Conservation (phyloP, 2,888 invertebrate species). For the Erebia epiphron region DNA sequence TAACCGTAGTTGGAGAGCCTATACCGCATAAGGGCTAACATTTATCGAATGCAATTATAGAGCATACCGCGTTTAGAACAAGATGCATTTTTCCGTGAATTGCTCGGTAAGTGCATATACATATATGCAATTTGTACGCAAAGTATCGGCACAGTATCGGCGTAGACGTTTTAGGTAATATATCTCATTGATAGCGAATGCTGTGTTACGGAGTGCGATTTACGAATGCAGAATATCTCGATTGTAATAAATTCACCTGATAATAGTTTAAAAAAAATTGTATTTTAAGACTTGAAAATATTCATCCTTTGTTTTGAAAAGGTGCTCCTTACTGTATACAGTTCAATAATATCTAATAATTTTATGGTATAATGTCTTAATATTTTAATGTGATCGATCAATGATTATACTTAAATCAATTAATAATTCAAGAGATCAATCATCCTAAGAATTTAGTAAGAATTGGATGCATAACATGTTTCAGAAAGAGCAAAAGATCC, state of each 20-base stretch:
- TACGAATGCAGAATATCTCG: constrained; percentile 18
- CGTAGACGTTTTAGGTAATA: constrained; percentile 29
- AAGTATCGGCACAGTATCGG: constrained; percentile 11
- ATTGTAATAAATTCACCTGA: constrained; percentile 19
- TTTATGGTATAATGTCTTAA: neutral
- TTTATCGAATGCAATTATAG: constrained; percentile 3
- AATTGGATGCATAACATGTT: neutral
- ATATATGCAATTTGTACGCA: constrained; percentile 21
- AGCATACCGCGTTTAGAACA: neutral
- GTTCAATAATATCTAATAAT: neutral
- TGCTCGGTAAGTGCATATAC: neutral
- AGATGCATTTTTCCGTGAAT: constrained; percentile 7
- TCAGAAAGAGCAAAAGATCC: no score
- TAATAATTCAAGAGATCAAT: no score
- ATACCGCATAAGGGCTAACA: neutral
- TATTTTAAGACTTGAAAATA: neutral
- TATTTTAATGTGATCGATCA: neutral
- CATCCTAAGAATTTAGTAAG: no score
- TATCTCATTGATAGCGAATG: constrained; percentile 31
- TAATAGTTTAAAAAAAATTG: no score
- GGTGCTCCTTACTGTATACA: neutral
- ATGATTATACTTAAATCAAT: no score
- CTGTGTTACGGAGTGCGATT: constrained; percentile 17
- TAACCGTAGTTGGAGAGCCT: constrained; percentile 19
- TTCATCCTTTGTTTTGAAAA: neutral